These are phyloP conservation scores for Brachionus plicatilis DNA, from an alignment of 1,140 invertebrate genomes.

Conservation along the genomic window DNA sequence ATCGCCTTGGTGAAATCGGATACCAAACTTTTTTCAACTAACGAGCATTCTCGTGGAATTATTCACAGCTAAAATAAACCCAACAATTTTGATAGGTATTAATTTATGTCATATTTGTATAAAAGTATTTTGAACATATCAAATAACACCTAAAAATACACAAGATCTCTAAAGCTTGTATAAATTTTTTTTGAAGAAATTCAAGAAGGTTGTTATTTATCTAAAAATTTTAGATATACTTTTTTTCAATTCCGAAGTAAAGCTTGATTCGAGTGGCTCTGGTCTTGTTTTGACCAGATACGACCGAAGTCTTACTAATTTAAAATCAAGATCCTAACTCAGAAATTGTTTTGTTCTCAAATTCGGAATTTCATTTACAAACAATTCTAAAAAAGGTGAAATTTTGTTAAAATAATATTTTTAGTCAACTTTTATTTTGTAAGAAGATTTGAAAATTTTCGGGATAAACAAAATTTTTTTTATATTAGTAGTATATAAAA, in stretches of 20 bases:
- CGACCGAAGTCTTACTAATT: neutral
- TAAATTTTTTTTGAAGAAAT: neutral
- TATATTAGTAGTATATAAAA: neutral
- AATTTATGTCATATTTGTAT: neutral
- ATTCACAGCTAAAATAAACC: neutral
- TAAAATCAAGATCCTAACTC: neutral
- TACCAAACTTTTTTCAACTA: neutral
- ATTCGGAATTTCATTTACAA: neutral
- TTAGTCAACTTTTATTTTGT: neutral
- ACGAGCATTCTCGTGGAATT: neutral
- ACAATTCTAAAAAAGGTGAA: neutral
- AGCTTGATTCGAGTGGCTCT: neutral
- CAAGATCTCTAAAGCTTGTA: neutral
- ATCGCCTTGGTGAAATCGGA: neutral
- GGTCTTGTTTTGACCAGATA: neutral
- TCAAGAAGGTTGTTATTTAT: neutral
- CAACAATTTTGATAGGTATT: neutral
- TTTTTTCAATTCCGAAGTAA: too few relatives aligned
- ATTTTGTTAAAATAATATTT: neutral
- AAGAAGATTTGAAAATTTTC: neutral
- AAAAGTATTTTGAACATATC: neutral
- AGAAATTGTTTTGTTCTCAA: neutral
- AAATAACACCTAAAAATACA: neutral
- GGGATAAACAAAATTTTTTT: neutral
- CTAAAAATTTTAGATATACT: neutral